These are phyloP conservation scores for Dysidea cf. avara DNA, from an alignment of 37 sponge, comb jelly and placozoan genomes.

Conservation along the genomic window DNA sequence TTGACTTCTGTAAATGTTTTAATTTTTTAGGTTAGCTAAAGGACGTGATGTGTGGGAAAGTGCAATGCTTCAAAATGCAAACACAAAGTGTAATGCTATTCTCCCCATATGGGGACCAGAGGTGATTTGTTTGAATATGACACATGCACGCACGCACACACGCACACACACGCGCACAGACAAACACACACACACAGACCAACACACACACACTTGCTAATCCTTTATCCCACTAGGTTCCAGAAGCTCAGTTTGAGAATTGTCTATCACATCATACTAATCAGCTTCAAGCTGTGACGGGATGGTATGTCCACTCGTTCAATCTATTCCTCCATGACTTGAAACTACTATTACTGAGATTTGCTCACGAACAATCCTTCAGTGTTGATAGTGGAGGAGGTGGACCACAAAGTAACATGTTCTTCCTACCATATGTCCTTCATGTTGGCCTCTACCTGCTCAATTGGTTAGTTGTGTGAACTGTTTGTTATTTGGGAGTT, in stretches of 20 bases:
- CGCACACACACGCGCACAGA: background rate
- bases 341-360: slow-evolving; percentile 67
- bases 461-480: slow-evolving; percentile 55
- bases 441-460: slow-evolving; percentile 71
- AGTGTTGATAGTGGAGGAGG: slow-evolving; percentile 94
- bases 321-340: slow-evolving; percentile 69
- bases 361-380: slow-evolving; percentile 87
- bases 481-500: slow-evolving; percentile 2
- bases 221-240: too few species aligned
- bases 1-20: background rate
- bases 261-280: slow-evolving; percentile 69
- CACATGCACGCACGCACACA: background rate
- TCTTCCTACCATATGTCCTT: slow-evolving; percentile 79
- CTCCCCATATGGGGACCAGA: slow-evolving; percentile 95
- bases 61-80: slow-evolving; percentile 90
- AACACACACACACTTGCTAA: background rate
- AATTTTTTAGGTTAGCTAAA: slow-evolving; percentile 56
- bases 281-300: slow-evolving; percentile 76
- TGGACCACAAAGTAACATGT: slow-evolving; percentile 87
- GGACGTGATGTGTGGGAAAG: slow-evolving; percentile 94
- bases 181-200: background rate
- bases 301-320: slow-evolving; percentile 70
- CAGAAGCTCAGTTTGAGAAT: too few species aligned
- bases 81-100: slow-evolving; percentile 91
- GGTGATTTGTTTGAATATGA: slow-evolving; percentile 17